Evolutionary conservation across 2,113 vertebrate species (phyloP), one percentile per base, ranked within the genome.

Genomic region (Agelaius tricolor): DNA sequence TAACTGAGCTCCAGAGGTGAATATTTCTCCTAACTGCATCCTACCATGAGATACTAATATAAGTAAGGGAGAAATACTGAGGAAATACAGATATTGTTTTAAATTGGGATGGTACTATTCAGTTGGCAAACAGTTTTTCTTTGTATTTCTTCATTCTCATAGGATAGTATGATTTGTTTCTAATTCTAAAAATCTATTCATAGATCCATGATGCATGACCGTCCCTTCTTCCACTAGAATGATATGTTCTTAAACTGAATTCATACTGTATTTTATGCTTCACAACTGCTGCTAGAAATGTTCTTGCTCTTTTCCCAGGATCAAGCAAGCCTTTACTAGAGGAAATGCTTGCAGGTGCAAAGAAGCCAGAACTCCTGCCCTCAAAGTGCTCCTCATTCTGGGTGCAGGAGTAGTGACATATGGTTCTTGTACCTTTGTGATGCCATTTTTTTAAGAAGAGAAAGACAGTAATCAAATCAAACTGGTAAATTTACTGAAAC

Each of bases 221-320:
- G 77, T 84, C 91, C 84, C 84, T 80, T 55, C 19, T 71, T 88
- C 89, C 54, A 33, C 13, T 59, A 94, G 47, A 94, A 93, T 57
- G 84, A 52, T 27, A 93, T 17, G 30, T 66, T 91, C 68, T 81
- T 88, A 84, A 96, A 90, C 39, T 11, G 31, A 81, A 28, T 31
- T 69, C 52, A n/a, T 37, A 20, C 22, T 4, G 1, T 55, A 77
- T 81, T 81, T 92, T 66, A 76, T 4, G 11, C 55, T 76, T 84
- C 67, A 58, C 54, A 75, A 49, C 46, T 51, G 55, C 86, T 83
- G 78, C 61, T 75, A 37, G n/a, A 76, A 83, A 51, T 21, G 20
- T 47, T 79, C 49, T 57, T 94, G 72, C 44, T 76, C 67, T 83
- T 92, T 65, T 47, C 72, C 59, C n/a, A 92, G 65, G 39, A 94